Evolutionary conservation across 2,113 vertebrate genomes (phyloP), one percentile per base, ranked within the genome.

Genomic region (Ochotona curzoniae): DNA sequence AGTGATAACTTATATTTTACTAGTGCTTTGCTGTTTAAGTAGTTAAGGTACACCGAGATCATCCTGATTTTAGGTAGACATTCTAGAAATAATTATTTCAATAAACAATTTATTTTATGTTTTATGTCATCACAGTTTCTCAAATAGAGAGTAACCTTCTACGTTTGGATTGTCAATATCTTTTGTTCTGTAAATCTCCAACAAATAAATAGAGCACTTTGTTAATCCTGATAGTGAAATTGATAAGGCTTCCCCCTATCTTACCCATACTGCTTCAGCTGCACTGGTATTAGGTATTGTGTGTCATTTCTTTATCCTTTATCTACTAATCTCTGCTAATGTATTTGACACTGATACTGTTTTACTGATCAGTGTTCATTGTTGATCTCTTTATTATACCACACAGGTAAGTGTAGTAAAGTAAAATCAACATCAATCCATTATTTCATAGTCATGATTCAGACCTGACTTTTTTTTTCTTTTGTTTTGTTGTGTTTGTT

Each of bases 71-170:
- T 82, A 71, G 8, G 87, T 47, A 18, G 60, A 89, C 89, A 89
- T 94, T 90, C 25, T 81, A 61, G 28, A 10, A n/a, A 2, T 75
- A 26, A 74, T 76, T 76, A 17, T 93, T 90, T 38, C 30, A 82
- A 82, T 9, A 93, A 81, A 91, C 91, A 67, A 82, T 74, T 87
- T 66, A 80, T 81, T 89, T 87, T 90, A 73, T 13, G 12, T 25
- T 80, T 86, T 70, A 85, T 92, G 47, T 89, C 8, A 49, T 94
- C 70, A 13, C 64, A 83, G 21, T 9, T 88, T 74, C 84, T 85
- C 28, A 81, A 75, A 32, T 88, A 81, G 35, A 90, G 11, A 23
- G 38, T 69, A 15, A 47, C 3, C 20, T 69, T 88, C 63, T 81
- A 26, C 15, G 7, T 79, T 30, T 83, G 3, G 30, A 35, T 54